These are phyloP conservation scores for Ciconia nigra DNA, from an alignment of 2,797 vertebrate species.

Conservation along the genomic window DNA sequence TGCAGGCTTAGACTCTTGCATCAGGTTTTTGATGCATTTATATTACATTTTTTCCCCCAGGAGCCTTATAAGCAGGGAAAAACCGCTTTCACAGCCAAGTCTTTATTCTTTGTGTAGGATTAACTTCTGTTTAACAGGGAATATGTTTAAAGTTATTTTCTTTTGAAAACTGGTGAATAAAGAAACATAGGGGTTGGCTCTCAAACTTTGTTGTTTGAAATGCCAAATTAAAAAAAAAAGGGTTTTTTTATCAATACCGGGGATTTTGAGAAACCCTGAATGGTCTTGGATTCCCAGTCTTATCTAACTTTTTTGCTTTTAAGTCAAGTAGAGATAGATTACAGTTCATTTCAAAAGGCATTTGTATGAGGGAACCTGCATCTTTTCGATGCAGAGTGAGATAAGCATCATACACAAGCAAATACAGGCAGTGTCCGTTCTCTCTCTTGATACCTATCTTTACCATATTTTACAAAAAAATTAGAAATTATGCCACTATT, in stretches of 20 bases:
- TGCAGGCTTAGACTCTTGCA: background rate
- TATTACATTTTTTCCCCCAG: background rate
- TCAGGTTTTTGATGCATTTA: background rate
- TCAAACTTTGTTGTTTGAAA: background rate
- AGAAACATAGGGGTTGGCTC: background rate
- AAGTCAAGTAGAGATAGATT: background rate
- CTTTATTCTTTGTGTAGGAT: background rate
- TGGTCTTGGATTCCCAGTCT: background rate
- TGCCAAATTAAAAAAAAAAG: background rate
- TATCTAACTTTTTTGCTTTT: background rate
- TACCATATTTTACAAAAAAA: background rate
- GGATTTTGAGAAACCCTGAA: background rate
- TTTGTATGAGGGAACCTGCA: background rate
- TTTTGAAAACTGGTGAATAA: background rate
- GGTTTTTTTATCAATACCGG: accelerated
- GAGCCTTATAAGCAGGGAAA: background rate
- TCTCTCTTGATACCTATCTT: background rate
- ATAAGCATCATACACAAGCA: background rate
- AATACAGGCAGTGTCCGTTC: background rate
- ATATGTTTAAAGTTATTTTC: background rate
- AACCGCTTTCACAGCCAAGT: background rate
- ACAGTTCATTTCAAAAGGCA: background rate
- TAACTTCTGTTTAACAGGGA: background rate
- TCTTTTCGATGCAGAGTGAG: background rate
- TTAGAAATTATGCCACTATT: background rate